These are phyloP conservation scores for Pseudolaguvia tuberculata DNA, from an alignment of 2,113 vertebrate species.

Conservation along the genomic window DNA sequence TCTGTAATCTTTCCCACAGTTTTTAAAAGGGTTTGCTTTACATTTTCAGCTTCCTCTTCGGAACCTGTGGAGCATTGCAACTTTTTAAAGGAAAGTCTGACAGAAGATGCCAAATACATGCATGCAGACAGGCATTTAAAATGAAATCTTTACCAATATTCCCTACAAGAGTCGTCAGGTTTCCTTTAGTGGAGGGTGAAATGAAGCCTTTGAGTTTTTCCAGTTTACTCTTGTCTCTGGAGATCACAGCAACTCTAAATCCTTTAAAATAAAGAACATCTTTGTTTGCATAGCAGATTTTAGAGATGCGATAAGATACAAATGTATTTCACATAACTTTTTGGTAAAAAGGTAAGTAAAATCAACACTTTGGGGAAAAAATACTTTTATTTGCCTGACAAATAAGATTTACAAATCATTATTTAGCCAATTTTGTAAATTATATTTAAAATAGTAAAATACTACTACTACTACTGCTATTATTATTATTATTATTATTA, in stretches of 20 bases:
- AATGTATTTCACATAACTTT: neutral
- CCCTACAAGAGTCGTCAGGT: conserved; percentile 72
- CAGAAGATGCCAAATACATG: neutral
- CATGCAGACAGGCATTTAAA: neutral
- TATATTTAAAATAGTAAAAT: too few species aligned
- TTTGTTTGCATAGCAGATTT: neutral
- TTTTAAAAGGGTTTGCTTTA: conserved; percentile 63
- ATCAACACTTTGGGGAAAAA: too few species aligned
- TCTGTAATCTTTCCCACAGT: conserved; percentile 73
- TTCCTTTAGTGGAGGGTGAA: conserved; percentile 60
- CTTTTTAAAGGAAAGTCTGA: neutral
- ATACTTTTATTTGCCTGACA: too few species aligned
- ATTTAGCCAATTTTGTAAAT: too few species aligned
- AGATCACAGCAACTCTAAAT: conserved; percentile 76
- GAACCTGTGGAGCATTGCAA: conserved; percentile 56
- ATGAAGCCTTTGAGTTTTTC: conserved; percentile 69
- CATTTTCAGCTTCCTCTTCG: conserved; percentile 70
- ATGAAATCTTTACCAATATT: conserved; percentile 69
- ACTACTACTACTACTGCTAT: too few species aligned
- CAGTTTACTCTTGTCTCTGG: conserved; percentile 68
- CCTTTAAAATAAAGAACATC: conserved; percentile 15
- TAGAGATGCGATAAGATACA: neutral
- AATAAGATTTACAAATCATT: too few species aligned
- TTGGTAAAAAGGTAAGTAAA: too few species aligned
- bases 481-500: too few species aligned